Percentiles rank a stretch among this genome's conserved stretches.
phyloP scores from a whole-genome alignment of 2,797 vertebrate species.

The Lerista edwardsae region DNA sequence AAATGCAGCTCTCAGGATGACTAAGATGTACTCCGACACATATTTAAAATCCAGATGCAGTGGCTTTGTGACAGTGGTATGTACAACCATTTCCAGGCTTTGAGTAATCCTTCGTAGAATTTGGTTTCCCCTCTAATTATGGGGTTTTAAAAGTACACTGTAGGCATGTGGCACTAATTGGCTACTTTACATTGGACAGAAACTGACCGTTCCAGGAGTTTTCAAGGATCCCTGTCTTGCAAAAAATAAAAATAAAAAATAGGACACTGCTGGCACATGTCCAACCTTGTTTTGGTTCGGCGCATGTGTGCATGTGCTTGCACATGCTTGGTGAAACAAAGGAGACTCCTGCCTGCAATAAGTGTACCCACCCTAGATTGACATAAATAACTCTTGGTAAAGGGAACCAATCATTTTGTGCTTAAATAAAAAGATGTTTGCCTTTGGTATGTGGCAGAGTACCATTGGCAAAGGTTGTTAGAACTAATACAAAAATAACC shows the following conservation, averaged over 20 bases:
- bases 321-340: slow-evolving; percentile 26
- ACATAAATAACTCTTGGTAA: slow-evolving; percentile 34
- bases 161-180: slow-evolving; percentile 26
- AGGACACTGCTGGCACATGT: slow-evolving; percentile 22
- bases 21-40: slow-evolving; percentile 16
- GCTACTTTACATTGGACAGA: neutral
- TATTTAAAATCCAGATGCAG: slow-evolving; percentile 1
- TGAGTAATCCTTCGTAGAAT: slow-evolving; percentile 40
- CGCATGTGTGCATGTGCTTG: neutral
- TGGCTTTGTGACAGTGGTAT: slow-evolving; percentile 31
- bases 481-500: neutral
- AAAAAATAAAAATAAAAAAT: no score
- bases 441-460: neutral
- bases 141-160: slow-evolving; percentile 35
- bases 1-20: neutral
- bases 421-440: slow-evolving; percentile 21
- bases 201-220: slow-evolving; percentile 11
- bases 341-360: slow-evolving; percentile 4
- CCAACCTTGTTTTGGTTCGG: slow-evolving; percentile 20
- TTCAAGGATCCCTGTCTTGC: slow-evolving; percentile 37
- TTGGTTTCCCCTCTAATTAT: slow-evolving; percentile 14
- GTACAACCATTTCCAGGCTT: neutral
- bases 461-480: neutral
- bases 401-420: slow-evolving; percentile 28
- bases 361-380: slow-evolving; percentile 12